A percentile compares a stretch with the other conserved stretches of the same genome.
These are phyloP conservation scores for Heliconius hermathena DNA, from an alignment of 1,140 invertebrate genomes.

Conservation along the genomic window DNA sequence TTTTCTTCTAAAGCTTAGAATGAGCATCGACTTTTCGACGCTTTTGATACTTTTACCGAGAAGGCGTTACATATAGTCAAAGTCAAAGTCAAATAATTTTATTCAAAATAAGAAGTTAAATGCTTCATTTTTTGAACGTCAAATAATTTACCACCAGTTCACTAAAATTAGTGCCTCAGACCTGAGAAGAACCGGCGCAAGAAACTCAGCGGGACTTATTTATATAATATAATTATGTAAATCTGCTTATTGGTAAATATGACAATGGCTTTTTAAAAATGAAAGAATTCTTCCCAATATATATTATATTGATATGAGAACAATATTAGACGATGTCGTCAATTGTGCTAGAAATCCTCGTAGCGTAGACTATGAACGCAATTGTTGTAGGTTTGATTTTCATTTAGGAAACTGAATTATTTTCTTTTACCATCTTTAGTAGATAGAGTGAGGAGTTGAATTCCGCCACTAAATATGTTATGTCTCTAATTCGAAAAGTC, in stretches of 20 bases:
- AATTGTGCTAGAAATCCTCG: background rate
- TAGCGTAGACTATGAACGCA: background rate
- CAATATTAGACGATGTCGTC: background rate
- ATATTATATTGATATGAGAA: background rate
- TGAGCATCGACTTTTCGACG: background rate
- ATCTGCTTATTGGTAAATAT: conserved; percentile 3
- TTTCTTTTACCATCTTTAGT: no score
- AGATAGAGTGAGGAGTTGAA: no score
- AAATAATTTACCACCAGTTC: no score
- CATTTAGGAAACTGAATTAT: background rate
- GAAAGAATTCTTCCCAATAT: conserved; percentile 6
- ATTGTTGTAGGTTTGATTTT: background rate
- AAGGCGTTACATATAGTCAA: conserved; percentile 9
- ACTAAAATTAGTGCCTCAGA: no score
- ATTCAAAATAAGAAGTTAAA: no score
- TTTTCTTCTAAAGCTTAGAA: background rate
- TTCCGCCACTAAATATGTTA: no score
- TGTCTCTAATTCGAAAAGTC: no score
- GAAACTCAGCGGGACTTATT: no score
- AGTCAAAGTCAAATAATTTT: no score
- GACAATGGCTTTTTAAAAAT: conserved; percentile 16
- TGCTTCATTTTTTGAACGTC: no score
- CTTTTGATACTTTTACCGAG: conserved; percentile 6
- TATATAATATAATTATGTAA: conserved; percentile 16
- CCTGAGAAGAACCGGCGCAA: no score